Base-by-base conservation (phyloP, 2,888 invertebrate genomes). In the Nomada goodeniana region DNA sequence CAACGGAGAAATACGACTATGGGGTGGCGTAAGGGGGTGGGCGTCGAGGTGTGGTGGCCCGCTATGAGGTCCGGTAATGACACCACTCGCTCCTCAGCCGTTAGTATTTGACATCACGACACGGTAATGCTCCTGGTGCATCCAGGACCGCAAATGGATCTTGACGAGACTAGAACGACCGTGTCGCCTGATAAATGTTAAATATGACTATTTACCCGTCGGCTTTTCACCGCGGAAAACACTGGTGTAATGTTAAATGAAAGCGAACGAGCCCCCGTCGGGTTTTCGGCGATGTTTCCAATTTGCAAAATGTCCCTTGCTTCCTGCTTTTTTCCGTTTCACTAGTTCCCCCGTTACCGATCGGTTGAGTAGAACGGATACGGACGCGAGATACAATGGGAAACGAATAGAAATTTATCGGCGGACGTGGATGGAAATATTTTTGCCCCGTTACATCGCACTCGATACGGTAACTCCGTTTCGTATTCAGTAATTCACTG, bases 91-190 rank as follows among this genome's bases (percentile, higher is more conserved):
- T 82, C 77, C 82, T 75, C 77, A 74, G 61, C 81, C 83, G 88
- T 89, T 90, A 85, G 86, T 87, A 83, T 89, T 90, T 89, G 87
- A 87, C 90, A 81, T 84, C 77, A 67, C 84, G 86, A 83, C 82
- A 82, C 82, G 87, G 85, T 88, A 88, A 88, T 88, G 88, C 86
- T 78, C 79, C 85, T 69, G 20, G 79, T 79, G 83, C 79, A 82
- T 88, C 82, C 85, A 73, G 64, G 57, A 72, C 76, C 78, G 88
- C 84, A 88, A 88, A 88, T 88, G 88, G 86, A 88, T 87, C 87
- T 87, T 88, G 87, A 87, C 87, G 87, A 84, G 88, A 29, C 79
- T 59, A 65, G 88, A 76, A 75, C 79, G 80, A 67, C 68, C 76
- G 53, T 75, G 87, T 82, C 86, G 67, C 73, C 79, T 81, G 88